Base-by-base conservation (phyloP, 2,888 invertebrate species). In the Drosophila mercatorum region DNA sequence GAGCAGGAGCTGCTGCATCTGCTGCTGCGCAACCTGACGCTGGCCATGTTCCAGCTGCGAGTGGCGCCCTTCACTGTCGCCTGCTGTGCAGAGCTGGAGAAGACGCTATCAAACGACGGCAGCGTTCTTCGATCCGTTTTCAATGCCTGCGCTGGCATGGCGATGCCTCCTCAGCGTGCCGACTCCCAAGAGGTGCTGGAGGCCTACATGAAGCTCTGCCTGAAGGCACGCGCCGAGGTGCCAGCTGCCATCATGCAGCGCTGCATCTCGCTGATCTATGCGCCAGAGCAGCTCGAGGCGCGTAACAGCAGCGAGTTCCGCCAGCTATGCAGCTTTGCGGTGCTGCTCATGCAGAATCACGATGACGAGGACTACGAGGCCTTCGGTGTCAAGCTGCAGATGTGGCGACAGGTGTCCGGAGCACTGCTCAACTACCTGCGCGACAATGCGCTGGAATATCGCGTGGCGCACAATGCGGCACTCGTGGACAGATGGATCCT, bases 401-500 rank as follows among this genome's bases (percentile, higher is more conserved):
- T 92, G 22, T 92, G 93, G 93, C 86, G 88, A 6, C 80, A 85
- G 17, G 61, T 92, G 3, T 86, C 91, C 0, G 64, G 68, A 6
- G 76, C 81, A 2, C 49, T 92, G 40, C 63, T 83, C 0, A 79
- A 68, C 26, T 88, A 87, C 61, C 73, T 92, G 34, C 78, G 83
- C 2, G 77, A 80, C 6, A 79, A 84, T 55, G 47, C 81, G 0
- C 81, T 91, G 26, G 83, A 89, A 12, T 87, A 88, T 41, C 86
- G 91, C 5, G 74, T 90, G 34, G 75, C 77, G 2, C 78, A 84
- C 17, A 84, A 83, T 73, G 83, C 89, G 0, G 41, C 55, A 5
- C 51, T 90, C 11, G 26, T 93, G 58, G 90, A 91, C 55, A 75
- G 77, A 0, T 92, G 92, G 92, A 78, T 92, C 0, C 34, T 92